A percentile compares a stretch with the other conserved stretches of the same genome.
phyloP scores from a whole-genome alignment of 2,113 vertebrate genomes.

The Pseudonaja textilis region DNA sequence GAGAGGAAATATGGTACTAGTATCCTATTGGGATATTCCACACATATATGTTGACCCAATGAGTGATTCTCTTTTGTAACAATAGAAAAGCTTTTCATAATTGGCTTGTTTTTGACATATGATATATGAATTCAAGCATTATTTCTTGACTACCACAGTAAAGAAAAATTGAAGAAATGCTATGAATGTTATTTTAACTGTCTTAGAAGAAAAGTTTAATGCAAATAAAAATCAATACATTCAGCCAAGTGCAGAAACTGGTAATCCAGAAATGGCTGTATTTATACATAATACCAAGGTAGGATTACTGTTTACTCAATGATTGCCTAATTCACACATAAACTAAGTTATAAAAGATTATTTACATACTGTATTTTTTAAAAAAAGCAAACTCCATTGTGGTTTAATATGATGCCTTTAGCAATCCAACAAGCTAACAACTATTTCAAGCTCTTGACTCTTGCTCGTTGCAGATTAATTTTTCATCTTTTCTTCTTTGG shows the following conservation, averaged over 20 bases:
- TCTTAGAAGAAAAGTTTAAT: neutral
- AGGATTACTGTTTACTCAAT: neutral
- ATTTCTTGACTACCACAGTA: neutral
- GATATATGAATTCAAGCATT: neutral
- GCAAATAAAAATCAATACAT: neutral
- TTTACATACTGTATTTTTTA: neutral
- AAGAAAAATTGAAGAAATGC: neutral
- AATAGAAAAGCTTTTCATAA: neutral
- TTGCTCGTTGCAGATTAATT: constrained; percentile 19
- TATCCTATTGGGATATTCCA: neutral
- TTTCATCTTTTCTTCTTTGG: neutral
- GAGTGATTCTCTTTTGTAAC: neutral
- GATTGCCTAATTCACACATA: neutral
- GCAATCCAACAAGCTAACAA: neutral
- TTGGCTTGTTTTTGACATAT: neutral
- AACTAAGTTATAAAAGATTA: neutral
- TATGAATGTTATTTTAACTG: neutral
- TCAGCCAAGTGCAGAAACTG: fast-evolving
- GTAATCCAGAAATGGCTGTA: neutral
- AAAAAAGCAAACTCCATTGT: neutral
- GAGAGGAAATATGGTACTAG: neutral
- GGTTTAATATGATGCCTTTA: neutral
- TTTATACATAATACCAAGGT: neutral
- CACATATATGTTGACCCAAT: neutral
- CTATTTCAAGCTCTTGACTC: neutral